Evolutionary conservation across 2,888 invertebrate genomes (phyloP).

Genomic region (Meghimatium bilineatum): DNA sequence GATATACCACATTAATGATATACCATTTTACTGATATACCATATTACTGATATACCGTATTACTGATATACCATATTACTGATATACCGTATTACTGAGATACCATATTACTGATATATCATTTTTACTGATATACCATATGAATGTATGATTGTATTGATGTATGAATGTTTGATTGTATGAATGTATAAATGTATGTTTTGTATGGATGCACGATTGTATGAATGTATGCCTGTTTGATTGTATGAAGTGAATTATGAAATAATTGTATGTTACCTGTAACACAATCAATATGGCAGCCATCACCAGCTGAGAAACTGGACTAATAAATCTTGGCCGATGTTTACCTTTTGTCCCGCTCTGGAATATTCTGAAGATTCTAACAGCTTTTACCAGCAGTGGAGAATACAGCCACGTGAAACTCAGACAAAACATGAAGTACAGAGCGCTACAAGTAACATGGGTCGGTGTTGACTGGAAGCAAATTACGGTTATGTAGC

Average conservation of each 20-base stretch:
- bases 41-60: too few species aligned
- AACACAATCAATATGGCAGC: slow-evolving; percentile 42
- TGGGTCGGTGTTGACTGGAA: slow-evolving; percentile 58
- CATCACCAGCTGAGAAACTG: slow-evolving; percentile 52
- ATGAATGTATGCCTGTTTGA: too few species aligned
- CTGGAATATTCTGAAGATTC: slow-evolving; percentile 61
- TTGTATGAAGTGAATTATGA: too few species aligned
- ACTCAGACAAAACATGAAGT: slow-evolving; percentile 54
- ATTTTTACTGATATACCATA: background rate
- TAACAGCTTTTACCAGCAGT: slow-evolving; percentile 56
- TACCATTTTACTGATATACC: too few species aligned
- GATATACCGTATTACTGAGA: too few species aligned
- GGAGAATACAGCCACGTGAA: slow-evolving; percentile 58
- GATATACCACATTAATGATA: too few species aligned
- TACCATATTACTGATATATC: too few species aligned
- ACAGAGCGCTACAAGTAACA: slow-evolving; percentile 44
- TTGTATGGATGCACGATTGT: too few species aligned
- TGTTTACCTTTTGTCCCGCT: slow-evolving; percentile 54
- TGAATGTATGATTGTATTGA: too few species aligned
- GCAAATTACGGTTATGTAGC: slow-evolving; percentile 58
- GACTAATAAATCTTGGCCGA: slow-evolving; percentile 52
- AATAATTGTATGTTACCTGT: slow-evolving; percentile 56
- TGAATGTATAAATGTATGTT: too few species aligned
- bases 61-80: too few species aligned
- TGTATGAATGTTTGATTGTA: too few species aligned